Base-by-base conservation (phyloP, 2,888 invertebrate species). In the Caenorhabditis doughertyi region DNA sequence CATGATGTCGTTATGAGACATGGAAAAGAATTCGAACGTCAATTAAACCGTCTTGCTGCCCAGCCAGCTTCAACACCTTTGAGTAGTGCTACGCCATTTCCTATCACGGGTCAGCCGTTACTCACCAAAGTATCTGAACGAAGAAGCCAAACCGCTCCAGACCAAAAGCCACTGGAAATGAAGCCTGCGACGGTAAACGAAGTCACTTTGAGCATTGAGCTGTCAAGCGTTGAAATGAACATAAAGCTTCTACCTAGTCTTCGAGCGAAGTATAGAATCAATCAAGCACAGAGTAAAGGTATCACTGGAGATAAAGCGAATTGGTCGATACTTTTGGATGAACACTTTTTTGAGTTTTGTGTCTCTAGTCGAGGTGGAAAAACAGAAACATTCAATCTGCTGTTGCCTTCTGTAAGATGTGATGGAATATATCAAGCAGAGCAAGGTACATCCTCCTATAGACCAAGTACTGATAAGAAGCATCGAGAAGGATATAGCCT, bases 251-350 rank as follows among this genome's bases (percentile, higher is more conserved):
- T 99, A 87, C 98, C 98, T 0, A 98, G 98, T 0, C 94, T 99
- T n/a, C 96, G 96, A 93, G 98, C 98, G 0, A 96, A 97, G 92
- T 98, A 99, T 93, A 87, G 96, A 93, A 97, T 98, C 96, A 97
- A 96, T 90, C 95, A 96, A 90, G 96, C 98, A 9, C 67, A 80
- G 2, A 83, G 84, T 53, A 60, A 58, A 3, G 87, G 87, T 58
- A 72, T 83, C 13, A 87, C 87, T 3, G 87, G 85, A 29, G 73
- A 72, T 47, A 47, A 80, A 44, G 85, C 85, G 0, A 97, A 97
- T 93, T 98, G 98, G 92, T 96, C 95, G 44, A 90, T 90, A 29
- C 47, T 72, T 3, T 62, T 86, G 11, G 79, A 71, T 13, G 77
- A 87, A 29, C 87, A 87, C 55, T 79, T 70, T 27, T 83, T 81